Base-by-base conservation (phyloP, 2,113 vertebrate genomes). In the Okapia johnstoni region DNA sequence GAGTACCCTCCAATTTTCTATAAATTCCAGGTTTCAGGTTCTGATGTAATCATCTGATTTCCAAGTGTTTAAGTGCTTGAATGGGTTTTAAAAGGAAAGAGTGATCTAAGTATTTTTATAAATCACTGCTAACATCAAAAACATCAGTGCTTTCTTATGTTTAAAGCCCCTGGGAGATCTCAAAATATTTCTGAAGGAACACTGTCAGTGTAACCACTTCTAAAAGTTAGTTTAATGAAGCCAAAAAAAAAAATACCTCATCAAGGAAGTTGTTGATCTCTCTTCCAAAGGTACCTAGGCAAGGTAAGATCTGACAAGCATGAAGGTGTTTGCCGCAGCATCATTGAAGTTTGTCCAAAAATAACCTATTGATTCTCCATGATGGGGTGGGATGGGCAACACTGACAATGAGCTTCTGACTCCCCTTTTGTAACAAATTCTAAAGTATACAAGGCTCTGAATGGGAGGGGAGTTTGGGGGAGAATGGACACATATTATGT, bases 1-100 rank as follows among this genome's bases (percentile, higher is more conserved):
- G 73, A 85, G 48, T 7, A 77, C 10, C 43, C n/a, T 88, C 61
- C 60, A 57, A 83, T 28, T 95, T 85, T 66, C 94, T 94, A 60
- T 90, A 86, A 92, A 95, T 96, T 85, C 76, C 84, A 96, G 36
- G 55, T 93, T 93, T 90, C 63, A 63, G n/a, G 90, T 48, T 96
- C 83, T 92, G 52, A 84, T 6, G 19, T 26, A 92, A 85, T 80
- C 14, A 73, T 87, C 58, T 88, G 40, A 90, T 94, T 96, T 92
- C 85, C 13, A 92, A 70, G 33, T 19, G 17, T 50, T 36, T 92
- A 61, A 70, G 26, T 46, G 50, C 36, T 70, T 88, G 8, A 77
- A 57, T 90, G 30, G 54, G 52, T 95, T 96, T 93, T 92, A 76
- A 81, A 54, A 93, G 86, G 30, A 86, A 93, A 90, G 14, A 43